Evolutionary conservation across 2,797 vertebrate genomes (phyloP).

Genomic region (Paguma larvata): DNA sequence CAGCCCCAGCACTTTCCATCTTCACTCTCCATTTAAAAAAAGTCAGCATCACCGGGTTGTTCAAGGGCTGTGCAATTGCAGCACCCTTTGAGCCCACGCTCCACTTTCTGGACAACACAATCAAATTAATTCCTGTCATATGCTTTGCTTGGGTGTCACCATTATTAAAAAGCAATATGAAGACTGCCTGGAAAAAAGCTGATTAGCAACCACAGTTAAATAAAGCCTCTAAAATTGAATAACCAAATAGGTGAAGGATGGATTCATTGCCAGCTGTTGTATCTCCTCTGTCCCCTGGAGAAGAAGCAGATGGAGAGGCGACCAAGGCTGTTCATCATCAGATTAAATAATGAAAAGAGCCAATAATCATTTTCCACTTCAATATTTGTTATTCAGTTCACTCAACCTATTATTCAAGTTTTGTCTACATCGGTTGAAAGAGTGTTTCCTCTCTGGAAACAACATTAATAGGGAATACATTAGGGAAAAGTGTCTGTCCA

Average conservation of each 20-base stretch:
- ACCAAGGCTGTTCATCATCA: background rate
- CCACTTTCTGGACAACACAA: conserved; percentile 25
- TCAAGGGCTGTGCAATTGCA: background rate
- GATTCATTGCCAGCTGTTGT: background rate
- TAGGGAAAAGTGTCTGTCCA: background rate
- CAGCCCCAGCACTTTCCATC: background rate
- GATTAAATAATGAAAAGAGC: conserved; percentile 43
- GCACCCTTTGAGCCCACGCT: background rate
- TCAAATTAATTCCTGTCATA: conserved; percentile 40
- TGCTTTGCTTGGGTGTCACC: conserved; percentile 15
- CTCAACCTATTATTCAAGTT: background rate
- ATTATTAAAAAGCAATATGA: conserved; percentile 27
- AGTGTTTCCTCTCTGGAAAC: conserved; percentile 38
- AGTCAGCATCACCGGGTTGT: background rate
- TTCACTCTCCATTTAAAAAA: background rate
- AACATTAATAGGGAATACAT: background rate
- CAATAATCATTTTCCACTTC: conserved; percentile 22
- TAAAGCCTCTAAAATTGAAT: conserved; percentile 11
- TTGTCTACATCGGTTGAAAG: conserved; percentile 19
- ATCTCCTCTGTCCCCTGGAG: background rate
- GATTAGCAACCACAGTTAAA: background rate
- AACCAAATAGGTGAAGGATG: background rate
- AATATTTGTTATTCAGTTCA: conserved; percentile 31
- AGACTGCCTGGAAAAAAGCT: conserved; percentile 4
- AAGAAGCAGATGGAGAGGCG: background rate